Conservation (phyloP, 1,140 invertebrate species). For the Adelges cooleyi region DNA sequence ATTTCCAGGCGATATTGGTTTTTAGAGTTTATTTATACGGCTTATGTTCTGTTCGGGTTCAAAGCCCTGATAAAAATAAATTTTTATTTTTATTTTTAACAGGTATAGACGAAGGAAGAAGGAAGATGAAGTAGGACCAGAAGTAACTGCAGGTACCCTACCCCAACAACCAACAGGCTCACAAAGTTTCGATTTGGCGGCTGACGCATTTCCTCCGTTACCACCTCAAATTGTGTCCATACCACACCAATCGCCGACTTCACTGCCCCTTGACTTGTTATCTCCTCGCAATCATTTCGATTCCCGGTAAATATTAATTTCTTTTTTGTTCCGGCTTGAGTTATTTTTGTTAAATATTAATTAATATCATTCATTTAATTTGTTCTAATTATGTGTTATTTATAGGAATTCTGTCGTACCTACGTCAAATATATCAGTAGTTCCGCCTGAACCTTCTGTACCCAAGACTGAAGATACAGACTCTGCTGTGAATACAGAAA, state of each 20-base stretch:
- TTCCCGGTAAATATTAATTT: slow-evolving; percentile 16
- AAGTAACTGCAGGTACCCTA: background rate
- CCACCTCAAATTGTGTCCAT: slow-evolving; percentile 38
- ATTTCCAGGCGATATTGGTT: too few species aligned
- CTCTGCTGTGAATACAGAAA: background rate
- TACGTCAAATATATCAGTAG: background rate
- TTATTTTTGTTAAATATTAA: too few species aligned
- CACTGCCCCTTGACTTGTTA: slow-evolving; percentile 29
- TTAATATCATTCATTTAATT: too few species aligned
- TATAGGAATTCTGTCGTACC: slow-evolving; percentile 13
- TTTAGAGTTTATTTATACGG: background rate
- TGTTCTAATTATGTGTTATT: background rate
- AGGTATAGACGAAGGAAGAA: slow-evolving; percentile 40
- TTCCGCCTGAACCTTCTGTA: slow-evolving; percentile 5
- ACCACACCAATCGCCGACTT: slow-evolving; percentile 23
- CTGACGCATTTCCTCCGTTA: slow-evolving; percentile 68
- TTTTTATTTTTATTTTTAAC: too few species aligned
- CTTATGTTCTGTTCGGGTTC: background rate
- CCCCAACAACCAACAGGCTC: background rate
- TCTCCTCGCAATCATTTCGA: slow-evolving; percentile 22
- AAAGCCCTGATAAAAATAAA: background rate
- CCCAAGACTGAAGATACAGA: slow-evolving; percentile 16
- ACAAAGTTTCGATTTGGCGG: slow-evolving; percentile 66
- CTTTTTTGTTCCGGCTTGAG: too few species aligned
- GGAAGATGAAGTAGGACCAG: slow-evolving; percentile 37